Conservation (phyloP, 1,140 invertebrate species). For the Papilio xuthus region DNA sequence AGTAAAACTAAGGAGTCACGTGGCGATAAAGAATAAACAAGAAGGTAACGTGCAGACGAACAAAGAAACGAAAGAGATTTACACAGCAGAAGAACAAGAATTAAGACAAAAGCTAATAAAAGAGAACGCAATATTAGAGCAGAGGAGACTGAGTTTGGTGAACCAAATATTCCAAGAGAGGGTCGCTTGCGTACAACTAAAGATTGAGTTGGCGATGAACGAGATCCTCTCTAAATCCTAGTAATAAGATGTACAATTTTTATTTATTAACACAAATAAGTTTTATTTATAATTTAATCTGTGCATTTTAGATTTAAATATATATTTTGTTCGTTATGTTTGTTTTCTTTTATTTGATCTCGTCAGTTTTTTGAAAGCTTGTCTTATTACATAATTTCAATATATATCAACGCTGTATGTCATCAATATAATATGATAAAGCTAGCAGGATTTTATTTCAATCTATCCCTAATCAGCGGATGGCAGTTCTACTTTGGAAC, state of each 20-base stretch:
- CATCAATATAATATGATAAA: not conserved
- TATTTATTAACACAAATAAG: conserved; percentile 4
- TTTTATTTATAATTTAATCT: conserved; percentile 9
- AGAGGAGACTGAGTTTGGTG: conserved; percentile 84
- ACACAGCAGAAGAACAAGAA: conserved; percentile 72
- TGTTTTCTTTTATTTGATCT: not conserved
- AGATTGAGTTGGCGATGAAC: conserved; percentile 85
- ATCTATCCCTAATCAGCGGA: not conserved
- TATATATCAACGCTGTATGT: not conserved
- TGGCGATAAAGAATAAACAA: conserved; percentile 78
- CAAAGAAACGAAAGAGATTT: conserved; percentile 81
- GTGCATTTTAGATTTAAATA: conserved; percentile 6
- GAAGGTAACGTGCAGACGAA: conserved; percentile 67
- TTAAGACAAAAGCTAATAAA: conserved; percentile 81
- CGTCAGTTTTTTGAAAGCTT: not conserved
- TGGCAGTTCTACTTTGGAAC: no score
- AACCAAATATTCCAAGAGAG: conserved; percentile 86
- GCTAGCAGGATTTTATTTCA: not conserved
- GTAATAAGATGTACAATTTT: conserved; percentile 14
- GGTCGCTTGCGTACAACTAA: conserved; percentile 85
- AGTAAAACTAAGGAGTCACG: conserved; percentile 83
- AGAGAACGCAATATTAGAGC: conserved; percentile 86
- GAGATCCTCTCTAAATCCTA: conserved; percentile 79
- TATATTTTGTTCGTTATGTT: not conserved
- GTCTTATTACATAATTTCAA: not conserved